Evolutionary conservation across 2,113 vertebrate genomes (phyloP), one percentile per base, ranked within the genome.

Genomic region (Percina caprodes): DNA sequence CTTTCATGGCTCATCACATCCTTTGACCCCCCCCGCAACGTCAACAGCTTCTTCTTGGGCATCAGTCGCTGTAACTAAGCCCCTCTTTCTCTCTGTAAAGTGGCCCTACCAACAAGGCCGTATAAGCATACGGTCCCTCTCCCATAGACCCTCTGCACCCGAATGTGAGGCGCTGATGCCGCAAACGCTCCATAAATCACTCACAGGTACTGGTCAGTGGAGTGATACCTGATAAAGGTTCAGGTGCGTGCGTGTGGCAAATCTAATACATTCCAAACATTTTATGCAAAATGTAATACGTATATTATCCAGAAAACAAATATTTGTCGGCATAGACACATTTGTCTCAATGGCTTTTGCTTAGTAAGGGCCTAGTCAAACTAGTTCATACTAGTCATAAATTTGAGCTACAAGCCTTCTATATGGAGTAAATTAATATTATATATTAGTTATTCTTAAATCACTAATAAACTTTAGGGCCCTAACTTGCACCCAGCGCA

Each of bases 1-100:
- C 86, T 90, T 86, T 92, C 85, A 89, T 87, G 86, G 92, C 89
- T 86, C 79, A 68, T 82, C 77, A 72, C 86, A 82, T 92, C 91
- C 91, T 92, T 76, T 75, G 87, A 89, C 88, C 91, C 30, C 30
- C 26, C 79, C 84, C 49, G 67, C 79, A 77, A 85, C 80, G 72
- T 88, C 90, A 90, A 80, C 88, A 79, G 82, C 77, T 67, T 74
- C 82, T 78, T 21, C 15, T 79, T 15, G 56, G 68, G 66, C 78
- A 86, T 87, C 60, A 0, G n/a, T 60, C 62, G 11, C 74, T 51
- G 55, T 66, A 33, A 71, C 74, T 11, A 3, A 39, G 51, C 21
- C 61, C n/a, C 23, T 56, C 14, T 72, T 21, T 0, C 55, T 35
- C 16, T 70, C 13, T 39, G 4, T 51, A 12, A 54, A 65, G 51